These are phyloP conservation scores for Drosophila nannoptera DNA, from an alignment of 1,140 invertebrate species.

Conservation along the genomic window DNA sequence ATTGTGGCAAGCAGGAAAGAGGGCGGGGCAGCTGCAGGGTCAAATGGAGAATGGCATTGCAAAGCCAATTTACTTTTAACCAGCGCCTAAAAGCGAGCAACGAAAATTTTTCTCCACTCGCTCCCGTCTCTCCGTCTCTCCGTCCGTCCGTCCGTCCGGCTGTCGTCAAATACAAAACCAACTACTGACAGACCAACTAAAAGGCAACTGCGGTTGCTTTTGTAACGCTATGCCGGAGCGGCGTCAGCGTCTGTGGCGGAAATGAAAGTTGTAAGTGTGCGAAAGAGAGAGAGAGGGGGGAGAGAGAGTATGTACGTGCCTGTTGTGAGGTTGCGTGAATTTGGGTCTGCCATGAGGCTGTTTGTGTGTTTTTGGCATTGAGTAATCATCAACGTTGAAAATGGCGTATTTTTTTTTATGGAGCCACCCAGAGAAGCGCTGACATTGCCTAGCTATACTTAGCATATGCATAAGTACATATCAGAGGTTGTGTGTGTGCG, in stretches of 20 bases:
- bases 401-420: constrained; percentile 74
- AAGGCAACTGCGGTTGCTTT: constrained; percentile 34
- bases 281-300: constrained; percentile 9
- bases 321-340: constrained; percentile 2
- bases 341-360: constrained; percentile 32
- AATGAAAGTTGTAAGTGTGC: constrained; percentile 63
- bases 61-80: constrained; percentile 45
- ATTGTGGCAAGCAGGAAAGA: neutral
- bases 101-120: constrained; percentile 8
- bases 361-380: constrained; percentile 71
- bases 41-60: constrained; percentile 19
- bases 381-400: constrained; percentile 77
- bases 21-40: constrained; percentile 3
- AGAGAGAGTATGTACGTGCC: constrained; percentile 14
- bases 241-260: constrained; percentile 66
- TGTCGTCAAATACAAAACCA: constrained; percentile 31
- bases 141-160: constrained; percentile 1
- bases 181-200: constrained; percentile 47
- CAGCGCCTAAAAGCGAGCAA: constrained; percentile 38
- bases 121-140: too few species aligned
- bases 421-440: constrained; percentile 55
- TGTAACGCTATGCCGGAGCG: constrained; percentile 31
- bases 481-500: constrained; percentile 18
- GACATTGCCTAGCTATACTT: constrained; percentile 56
- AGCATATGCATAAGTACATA: constrained; percentile 50